Percentiles rank a stretch among this genome's conserved stretches.
Conservation (phyloP, 2,797 vertebrate genomes). For the Toxotes lorentzi region DNA sequence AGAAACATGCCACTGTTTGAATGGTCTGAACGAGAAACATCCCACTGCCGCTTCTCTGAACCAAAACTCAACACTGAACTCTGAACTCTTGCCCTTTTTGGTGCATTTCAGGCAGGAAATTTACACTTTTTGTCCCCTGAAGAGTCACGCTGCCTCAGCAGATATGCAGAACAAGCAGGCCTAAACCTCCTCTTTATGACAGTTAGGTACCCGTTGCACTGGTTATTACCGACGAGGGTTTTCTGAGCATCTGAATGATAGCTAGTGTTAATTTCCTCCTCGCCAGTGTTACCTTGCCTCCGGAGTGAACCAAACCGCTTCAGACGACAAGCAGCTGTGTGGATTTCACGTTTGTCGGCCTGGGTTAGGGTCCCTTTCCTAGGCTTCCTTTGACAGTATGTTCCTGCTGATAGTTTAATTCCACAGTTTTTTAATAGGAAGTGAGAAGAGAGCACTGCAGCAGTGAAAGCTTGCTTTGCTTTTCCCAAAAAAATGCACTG, state of each 20-base stretch:
- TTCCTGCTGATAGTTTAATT: constrained; percentile 19
- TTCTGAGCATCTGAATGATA: neutral
- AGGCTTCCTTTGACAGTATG: neutral
- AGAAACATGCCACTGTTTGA: constrained; percentile 11
- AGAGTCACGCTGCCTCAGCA: neutral
- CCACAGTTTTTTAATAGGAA: constrained; percentile 18
- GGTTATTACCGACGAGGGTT: neutral
- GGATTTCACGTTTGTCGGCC: neutral
- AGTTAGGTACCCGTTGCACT: neutral
- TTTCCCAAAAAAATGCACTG: constrained; percentile 1
- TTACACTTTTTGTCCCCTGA: neutral
- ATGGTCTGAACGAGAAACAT: neutral
- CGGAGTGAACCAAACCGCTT: neutral
- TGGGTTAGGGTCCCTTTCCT: too few species aligned
- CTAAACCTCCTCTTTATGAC: neutral
- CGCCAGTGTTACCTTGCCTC: neutral
- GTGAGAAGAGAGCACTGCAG: neutral
- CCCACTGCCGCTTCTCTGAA: neutral
- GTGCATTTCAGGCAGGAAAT: neutral
- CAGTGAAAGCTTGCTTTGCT: neutral
- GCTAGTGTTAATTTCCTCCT: constrained; percentile 39
- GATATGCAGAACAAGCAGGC: neutral
- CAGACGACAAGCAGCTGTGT: neutral
- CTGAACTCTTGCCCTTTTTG: neutral
- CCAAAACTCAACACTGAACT: neutral